Percentiles rank a stretch among this genome's conserved stretches.
These are phyloP conservation scores for Megalops cyprinoides DNA, from an alignment of 2,797 vertebrate species.

Conservation along the genomic window DNA sequence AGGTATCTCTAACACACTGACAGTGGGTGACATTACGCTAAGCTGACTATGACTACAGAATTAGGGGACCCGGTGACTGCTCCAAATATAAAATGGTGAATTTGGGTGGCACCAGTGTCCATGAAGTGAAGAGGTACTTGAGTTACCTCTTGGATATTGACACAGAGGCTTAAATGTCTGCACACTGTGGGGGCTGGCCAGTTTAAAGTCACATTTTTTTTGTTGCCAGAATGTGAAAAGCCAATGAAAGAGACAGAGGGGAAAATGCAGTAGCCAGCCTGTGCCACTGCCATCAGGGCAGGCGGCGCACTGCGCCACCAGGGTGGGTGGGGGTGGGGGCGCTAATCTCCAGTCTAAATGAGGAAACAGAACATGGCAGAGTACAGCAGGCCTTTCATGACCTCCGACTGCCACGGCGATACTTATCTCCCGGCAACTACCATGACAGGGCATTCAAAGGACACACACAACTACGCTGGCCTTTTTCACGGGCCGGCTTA, in stretches of 20 bases:
- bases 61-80: no score
- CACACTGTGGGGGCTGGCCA: no score
- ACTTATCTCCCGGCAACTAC: not conserved
- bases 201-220: not conserved
- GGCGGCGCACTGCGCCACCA: not conserved
- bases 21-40: no score
- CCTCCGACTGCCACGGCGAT: not conserved
- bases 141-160: not conserved
- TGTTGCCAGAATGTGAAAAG: not conserved
- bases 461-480: not conserved
- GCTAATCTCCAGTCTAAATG: slow-evolving; percentile 29
- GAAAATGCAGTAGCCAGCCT: not conserved
- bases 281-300: not conserved
- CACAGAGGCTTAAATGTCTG: not conserved
- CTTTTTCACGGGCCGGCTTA: not conserved
- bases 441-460: not conserved
- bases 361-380: slow-evolving; percentile 10
- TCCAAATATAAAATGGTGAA: not conserved
- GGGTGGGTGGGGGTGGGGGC: not conserved
- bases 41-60: no score
- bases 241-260: not conserved
- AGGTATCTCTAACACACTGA: no score
- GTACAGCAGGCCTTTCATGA: not conserved
- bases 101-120: not conserved
- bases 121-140: no score